These are phyloP conservation scores for Vidua chalybeata DNA, from an alignment of 2,113 vertebrate genomes.

Conservation along the genomic window DNA sequence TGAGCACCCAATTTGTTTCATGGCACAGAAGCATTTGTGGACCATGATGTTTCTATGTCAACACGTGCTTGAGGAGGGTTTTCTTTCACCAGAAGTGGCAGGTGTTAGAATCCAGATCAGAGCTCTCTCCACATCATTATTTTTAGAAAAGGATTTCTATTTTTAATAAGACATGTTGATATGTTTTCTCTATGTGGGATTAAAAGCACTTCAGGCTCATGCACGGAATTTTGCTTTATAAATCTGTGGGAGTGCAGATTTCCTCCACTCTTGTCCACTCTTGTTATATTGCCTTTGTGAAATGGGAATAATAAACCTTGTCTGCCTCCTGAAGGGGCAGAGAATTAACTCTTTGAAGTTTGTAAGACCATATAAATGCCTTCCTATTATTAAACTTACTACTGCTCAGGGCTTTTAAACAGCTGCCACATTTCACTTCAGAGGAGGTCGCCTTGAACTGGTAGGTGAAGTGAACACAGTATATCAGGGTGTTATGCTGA, in stretches of 20 bases:
- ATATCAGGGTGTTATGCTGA: conserved; percentile 5
- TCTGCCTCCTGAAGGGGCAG: conserved; percentile 50
- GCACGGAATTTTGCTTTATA: conserved; percentile 13
- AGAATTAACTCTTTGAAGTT: conserved; percentile 68
- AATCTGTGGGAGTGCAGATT: conserved; percentile 55
- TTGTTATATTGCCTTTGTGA: conserved; percentile 63
- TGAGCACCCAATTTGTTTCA: conserved; percentile 41
- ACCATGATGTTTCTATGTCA: conserved; percentile 64
- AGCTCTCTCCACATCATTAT: conserved; percentile 42
- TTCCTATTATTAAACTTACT: conserved; percentile 49
- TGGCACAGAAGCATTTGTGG: conserved; percentile 40
- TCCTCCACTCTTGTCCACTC: conserved; percentile 55
- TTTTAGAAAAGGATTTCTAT: conserved; percentile 36
- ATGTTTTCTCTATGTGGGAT: conserved; percentile 44
- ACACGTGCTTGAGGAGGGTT: conserved; percentile 18
- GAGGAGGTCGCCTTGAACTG: conserved; percentile 44
- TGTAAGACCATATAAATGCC: conserved; percentile 57
- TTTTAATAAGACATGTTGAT: conserved; percentile 52
- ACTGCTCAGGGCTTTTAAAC: conserved; percentile 27
- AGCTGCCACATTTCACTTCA: conserved; percentile 64
- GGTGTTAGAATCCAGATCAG: conserved; percentile 47
- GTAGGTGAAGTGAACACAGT: conserved; percentile 17
- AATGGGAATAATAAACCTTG: conserved; percentile 66
- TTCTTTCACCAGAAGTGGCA: conserved; percentile 33
- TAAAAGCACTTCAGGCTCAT: conserved; percentile 55